Evolutionary conservation across 2,797 vertebrate species (phyloP), one percentile per base, ranked within the genome.

Genomic region (Enteromius paludinosus): DNA sequence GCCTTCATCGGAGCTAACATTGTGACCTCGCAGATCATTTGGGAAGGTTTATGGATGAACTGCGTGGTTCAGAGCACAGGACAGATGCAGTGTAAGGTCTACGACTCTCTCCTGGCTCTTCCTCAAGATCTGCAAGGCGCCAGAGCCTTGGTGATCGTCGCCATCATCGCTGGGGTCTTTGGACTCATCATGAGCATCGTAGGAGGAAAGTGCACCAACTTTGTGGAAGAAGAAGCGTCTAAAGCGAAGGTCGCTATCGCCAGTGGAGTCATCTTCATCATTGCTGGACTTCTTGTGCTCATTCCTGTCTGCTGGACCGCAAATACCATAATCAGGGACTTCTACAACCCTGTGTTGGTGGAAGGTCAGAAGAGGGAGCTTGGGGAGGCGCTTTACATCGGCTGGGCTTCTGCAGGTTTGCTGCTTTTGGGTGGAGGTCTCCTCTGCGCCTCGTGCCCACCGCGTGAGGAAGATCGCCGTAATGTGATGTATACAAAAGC

Each of bases 31-130:
- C 96, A 97, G 91, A 92, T 93, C 79, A 92, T 94, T 85, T 97
- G 96, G 96, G 97, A 98, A 83, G 97, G 97, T 59, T 88, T 99
- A 82, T 98, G 97, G 97, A 97, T 97, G 96, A 95, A 89, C 92
- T 98, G 97, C 3, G 96, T 97, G 88, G 94, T 93, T 70, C 95
- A 97, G 92, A 97, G 95, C 87, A 98, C 97, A 0, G 97, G 97
- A 12, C 96, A 98, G 91, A 97, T 97, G 95, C 96, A 97, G 80
- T 98, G 97, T 90, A 97, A 96, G 81, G 85, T 97, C 79, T 96
- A 98, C 8, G 96, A 97, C 88, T 97, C 97, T 0, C 25, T 98
- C 78, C 92, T 98, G 85, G 94, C 92, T 0, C 87, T 97, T 89
- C 90, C 96, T 0, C 95, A 92, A 89, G 97, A 98, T 85, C 94